Conservation (phyloP, 2,888 invertebrate species). For the Dendrolimus houi region DNA sequence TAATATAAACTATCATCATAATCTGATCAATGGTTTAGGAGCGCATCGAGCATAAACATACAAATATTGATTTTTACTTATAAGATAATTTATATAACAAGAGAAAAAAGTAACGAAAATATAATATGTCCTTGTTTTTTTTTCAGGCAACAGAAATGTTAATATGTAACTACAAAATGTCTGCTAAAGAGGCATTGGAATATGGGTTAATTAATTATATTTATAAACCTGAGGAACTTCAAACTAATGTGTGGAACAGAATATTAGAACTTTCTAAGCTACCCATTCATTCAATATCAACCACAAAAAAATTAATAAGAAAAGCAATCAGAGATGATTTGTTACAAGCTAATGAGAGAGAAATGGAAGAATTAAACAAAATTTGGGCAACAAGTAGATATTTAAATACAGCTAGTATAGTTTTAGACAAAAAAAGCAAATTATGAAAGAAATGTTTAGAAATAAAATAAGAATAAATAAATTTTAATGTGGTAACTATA, state of each 20-base stretch:
- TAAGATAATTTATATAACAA: too few species aligned
- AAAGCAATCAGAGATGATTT: slow-evolving; percentile 76
- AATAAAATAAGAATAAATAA: too few species aligned
- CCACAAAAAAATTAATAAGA: slow-evolving; percentile 83
- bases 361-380: slow-evolving; percentile 79
- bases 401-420: slow-evolving; percentile 8
- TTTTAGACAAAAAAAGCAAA: slow-evolving; percentile 23
- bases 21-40: too few species aligned
- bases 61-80: too few species aligned
- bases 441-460: slow-evolving; percentile 13
- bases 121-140: neutral
- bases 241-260: slow-evolving; percentile 76
- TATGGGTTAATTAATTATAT: slow-evolving; percentile 88
- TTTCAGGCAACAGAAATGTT: slow-evolving; percentile 77
- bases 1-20: too few species aligned
- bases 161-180: slow-evolving; percentile 84
- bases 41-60: too few species aligned
- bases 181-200: slow-evolving; percentile 85
- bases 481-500: too few species aligned
- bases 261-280: slow-evolving; percentile 71
- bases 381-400: slow-evolving; percentile 82
- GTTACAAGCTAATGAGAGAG: slow-evolving; percentile 80
- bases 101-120: too few species aligned
- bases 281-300: slow-evolving; percentile 75
- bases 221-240: slow-evolving; percentile 79